Base-by-base conservation (phyloP, 1,140 invertebrate genomes). In the Drosophila nebulosa region DNA sequence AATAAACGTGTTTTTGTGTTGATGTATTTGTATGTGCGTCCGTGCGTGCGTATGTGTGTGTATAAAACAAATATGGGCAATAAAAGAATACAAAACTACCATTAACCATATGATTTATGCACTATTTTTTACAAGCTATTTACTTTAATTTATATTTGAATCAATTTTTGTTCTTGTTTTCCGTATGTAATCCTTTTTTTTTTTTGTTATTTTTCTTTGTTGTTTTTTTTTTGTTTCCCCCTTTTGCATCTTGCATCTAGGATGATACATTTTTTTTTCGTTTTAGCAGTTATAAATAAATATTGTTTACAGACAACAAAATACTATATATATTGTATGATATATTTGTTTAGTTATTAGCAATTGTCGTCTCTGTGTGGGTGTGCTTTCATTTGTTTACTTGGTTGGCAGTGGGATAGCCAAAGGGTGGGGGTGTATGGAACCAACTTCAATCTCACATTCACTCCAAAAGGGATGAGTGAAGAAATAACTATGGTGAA, bases 51-150 rank as follows among this genome's bases (percentile, higher is more conserved):
- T 53, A 39, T 51, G 7, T 53, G 36, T 58, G 63, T 50, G 60
- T 39, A 64, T 64, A 64, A 64, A 63, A 81, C 78, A 75, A 63
- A 53, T 21, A 63, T 36, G 50, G 36, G 32, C 24, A 60, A 55
- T 64, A 65, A 55, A 64, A 58, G 30, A 30, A 32, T 27, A 32
- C 22, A 56, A 36, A 58, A 58, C 52, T 62, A 60, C 79, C 64
- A 79, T 84, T 85, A 79, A 84, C 67, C 64, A 83, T 69, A 69
- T 85, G 79, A 84, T 85, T 79, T 84, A 85, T 79, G 76, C 53
- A 64, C 18, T 7, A 21, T 30, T 55, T 62, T 85, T 76, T 61
- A 56, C 80, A 69, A 85, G 67, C 79, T 84, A 79, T 85, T 85
- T 84, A 84, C 80, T 73, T 70, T 60, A 64, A 80, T 81, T 72